A percentile compares a stretch with the other conserved stretches of the same genome.
Evolutionary conservation across 2,113 vertebrate species (phyloP).

Genomic region (Poeciliopsis retropinna): DNA sequence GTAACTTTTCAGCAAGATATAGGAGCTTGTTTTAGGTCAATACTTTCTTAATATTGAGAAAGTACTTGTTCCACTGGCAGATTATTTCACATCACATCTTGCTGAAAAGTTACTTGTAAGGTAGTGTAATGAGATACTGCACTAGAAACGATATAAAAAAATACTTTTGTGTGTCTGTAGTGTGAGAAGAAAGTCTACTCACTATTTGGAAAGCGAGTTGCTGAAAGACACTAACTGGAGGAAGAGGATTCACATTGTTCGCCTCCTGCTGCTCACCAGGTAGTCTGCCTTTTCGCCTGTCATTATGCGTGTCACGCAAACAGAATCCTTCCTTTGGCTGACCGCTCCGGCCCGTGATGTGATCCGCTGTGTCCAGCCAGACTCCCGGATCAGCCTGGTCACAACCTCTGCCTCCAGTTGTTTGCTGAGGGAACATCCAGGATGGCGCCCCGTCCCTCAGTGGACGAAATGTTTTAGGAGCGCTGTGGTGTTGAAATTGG

Average conservation of each 20-base stretch:
- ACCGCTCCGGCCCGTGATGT: constrained; percentile 12
- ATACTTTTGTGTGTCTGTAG: neutral
- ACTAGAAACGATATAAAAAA: too few relatives aligned
- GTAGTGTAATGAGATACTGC: too few relatives aligned
- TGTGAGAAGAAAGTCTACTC: constrained; percentile 53
- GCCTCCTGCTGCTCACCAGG: constrained; percentile 32
- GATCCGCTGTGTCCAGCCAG: constrained; percentile 11
- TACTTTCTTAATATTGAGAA: too few relatives aligned
- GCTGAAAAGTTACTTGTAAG: too few relatives aligned
- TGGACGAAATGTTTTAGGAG: constrained; percentile 70
- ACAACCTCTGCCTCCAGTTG: constrained; percentile 51
- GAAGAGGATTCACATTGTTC: constrained; percentile 63
- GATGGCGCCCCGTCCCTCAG: constrained; percentile 49
- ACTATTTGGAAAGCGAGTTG: constrained; percentile 53
- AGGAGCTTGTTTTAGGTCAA: too few relatives aligned
- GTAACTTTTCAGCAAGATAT: too few relatives aligned
- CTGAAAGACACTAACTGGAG: constrained; percentile 29
- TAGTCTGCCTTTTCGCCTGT: constrained; percentile 48
- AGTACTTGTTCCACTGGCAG: too few relatives aligned
- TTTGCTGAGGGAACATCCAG: constrained; percentile 60
- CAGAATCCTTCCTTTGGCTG: constrained; percentile 21
- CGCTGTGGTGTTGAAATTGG: constrained; percentile 84
- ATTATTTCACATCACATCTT: too few relatives aligned
- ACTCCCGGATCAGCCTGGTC: constrained; percentile 9
- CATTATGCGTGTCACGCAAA: constrained; percentile 43